Percentiles rank a stretch among this genome's conserved stretches.
phyloP scores from a whole-genome alignment of 35 echinoderm and acorn worm species.

The Lytechinus variegatus region DNA sequence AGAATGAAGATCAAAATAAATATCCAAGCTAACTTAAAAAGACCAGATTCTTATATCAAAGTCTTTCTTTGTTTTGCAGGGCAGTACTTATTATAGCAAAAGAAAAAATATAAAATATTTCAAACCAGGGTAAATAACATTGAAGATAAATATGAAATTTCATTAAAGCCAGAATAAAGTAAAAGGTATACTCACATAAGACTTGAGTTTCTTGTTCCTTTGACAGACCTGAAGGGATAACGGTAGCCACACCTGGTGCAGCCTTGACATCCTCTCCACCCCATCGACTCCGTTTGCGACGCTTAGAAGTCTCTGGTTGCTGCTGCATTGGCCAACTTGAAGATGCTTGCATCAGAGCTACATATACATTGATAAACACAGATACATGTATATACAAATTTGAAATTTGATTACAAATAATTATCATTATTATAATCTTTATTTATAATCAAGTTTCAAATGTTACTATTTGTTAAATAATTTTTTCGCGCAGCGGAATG shows the following conservation, averaged over 20 bases:
- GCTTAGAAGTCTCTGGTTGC: constrained; percentile 30
- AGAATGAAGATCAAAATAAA: background rate
- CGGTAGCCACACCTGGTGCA: constrained; percentile 69
- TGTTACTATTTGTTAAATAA: no score
- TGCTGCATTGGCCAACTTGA: constrained; percentile 58
- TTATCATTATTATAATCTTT: no score
- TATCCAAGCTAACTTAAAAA: background rate
- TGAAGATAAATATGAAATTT: background rate
- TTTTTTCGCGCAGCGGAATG: no score
- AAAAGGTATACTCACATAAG: constrained; percentile 77
- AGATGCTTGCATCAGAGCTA: constrained; percentile 45
- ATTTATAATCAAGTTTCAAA: no score
- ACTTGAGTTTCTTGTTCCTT: constrained; percentile 95
- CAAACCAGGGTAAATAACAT: background rate
- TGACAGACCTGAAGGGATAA: constrained; percentile 84
- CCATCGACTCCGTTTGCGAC: constrained; percentile 88
- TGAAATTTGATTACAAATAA: background rate
- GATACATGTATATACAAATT: background rate
- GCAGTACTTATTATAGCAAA: background rate
- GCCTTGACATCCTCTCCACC: constrained; percentile 84
- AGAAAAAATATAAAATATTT: background rate
- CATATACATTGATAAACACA: constrained; percentile 9
- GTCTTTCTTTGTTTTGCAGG: background rate
- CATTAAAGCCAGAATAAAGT: background rate
- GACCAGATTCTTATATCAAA: background rate